Evolutionary conservation across 1,140 invertebrate species (phyloP).

Genomic region (Hyles euphorbiae): DNA sequence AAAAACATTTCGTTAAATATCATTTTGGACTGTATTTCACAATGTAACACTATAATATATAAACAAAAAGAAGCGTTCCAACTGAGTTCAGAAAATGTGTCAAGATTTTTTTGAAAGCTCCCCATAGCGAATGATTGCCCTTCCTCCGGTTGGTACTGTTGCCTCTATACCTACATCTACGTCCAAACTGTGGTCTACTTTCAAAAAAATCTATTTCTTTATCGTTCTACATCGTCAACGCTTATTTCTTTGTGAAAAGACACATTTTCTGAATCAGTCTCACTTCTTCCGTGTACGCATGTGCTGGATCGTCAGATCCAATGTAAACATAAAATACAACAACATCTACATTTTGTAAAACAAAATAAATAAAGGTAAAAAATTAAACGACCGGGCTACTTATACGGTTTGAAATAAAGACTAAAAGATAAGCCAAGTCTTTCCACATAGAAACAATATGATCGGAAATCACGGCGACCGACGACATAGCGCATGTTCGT

Average conservation of each 20-base stretch:
- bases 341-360: slow-evolving; percentile 26
- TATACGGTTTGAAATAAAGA: slow-evolving; percentile 47
- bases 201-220: slow-evolving; percentile 73
- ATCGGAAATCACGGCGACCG: slow-evolving; percentile 24
- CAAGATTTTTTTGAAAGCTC: slow-evolving; percentile 75
- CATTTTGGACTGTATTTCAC: slow-evolving; percentile 4
- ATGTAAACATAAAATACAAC: slow-evolving; percentile 6
- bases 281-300: slow-evolving; percentile 43
- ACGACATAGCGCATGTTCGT: not conserved
- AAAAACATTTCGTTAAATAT: slow-evolving; percentile 73
- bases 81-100: slow-evolving; percentile 72
- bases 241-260: slow-evolving; percentile 86
- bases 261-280: slow-evolving; percentile 86
- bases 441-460: slow-evolving; percentile 78
- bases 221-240: slow-evolving; percentile 40
- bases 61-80: slow-evolving; percentile 37
- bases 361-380: slow-evolving; percentile 34
- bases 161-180: slow-evolving; percentile 43
- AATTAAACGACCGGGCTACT: slow-evolving; percentile 64
- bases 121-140: slow-evolving; percentile 72
- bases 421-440: slow-evolving; percentile 74
- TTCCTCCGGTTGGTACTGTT: slow-evolving; percentile 44
- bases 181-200: slow-evolving; percentile 68
- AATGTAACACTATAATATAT: slow-evolving; percentile 8
- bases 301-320: no score